phyloP scores from a whole-genome alignment of 2,888 invertebrate genomes.

The Diachrysia chrysitis region DNA sequence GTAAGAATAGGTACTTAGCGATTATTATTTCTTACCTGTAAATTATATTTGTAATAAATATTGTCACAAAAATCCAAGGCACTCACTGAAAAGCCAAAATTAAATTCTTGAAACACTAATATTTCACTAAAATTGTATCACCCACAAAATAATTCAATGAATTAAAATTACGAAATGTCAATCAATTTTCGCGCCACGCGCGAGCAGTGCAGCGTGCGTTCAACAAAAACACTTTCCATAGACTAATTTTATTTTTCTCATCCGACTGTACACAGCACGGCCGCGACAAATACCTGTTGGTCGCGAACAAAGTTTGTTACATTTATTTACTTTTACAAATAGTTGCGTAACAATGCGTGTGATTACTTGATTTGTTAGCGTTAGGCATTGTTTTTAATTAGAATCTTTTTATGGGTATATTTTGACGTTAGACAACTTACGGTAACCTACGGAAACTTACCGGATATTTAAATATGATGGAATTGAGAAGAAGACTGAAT shows the following conservation, averaged over 20 bases:
- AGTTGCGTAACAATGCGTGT: slow-evolving; percentile 68
- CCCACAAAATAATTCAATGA: slow-evolving; percentile 31
- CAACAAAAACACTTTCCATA: slow-evolving; percentile 65
- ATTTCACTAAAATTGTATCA: slow-evolving; percentile 36
- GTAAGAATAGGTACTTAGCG: neutral
- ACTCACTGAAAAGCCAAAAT: slow-evolving; percentile 17
- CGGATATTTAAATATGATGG: too few relatives aligned
- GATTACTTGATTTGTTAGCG: slow-evolving; percentile 68
- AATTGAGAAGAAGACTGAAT: too few relatives aligned
- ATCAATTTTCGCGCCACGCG: slow-evolving; percentile 61
- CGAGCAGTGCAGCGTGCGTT: slow-evolving; percentile 60
- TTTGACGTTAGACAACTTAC: slow-evolving; percentile 9
- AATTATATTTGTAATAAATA: slow-evolving; percentile 20
- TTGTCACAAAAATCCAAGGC: slow-evolving; percentile 38
- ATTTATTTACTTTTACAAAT: slow-evolving; percentile 65
- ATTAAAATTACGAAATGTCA: slow-evolving; percentile 48
- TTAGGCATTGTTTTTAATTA: slow-evolving; percentile 54
- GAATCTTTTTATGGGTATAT: slow-evolving; percentile 26
- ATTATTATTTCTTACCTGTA: slow-evolving; percentile 42
- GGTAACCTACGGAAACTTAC: too few relatives aligned
- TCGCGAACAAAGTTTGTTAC: slow-evolving; percentile 61
- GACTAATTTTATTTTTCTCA: slow-evolving; percentile 67
- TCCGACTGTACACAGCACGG: slow-evolving; percentile 51
- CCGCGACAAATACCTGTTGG: slow-evolving; percentile 67
- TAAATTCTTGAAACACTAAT: slow-evolving; percentile 21